Evolutionary conservation across 1,140 invertebrate species (phyloP), one percentile per base, ranked within the genome.

Genomic region (Drosophila truncata): DNA sequence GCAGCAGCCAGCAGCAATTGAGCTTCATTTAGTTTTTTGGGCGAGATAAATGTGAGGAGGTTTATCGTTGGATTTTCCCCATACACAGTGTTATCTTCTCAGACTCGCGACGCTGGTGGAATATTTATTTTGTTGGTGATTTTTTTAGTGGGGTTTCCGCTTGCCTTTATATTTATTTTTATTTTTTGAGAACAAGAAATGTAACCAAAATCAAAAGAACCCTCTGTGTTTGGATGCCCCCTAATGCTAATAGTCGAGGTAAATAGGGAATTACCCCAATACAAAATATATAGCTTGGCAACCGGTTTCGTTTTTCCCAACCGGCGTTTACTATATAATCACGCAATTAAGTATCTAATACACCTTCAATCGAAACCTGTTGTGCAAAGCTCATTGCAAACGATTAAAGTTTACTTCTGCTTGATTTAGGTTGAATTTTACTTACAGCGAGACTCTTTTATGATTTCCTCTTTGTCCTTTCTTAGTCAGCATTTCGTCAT

Each of bases 291-390:
- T 27, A n/a, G 29, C 20, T 25, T 47, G 33, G 39, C 59, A 82
- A 82, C 74, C 80, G 69, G 75, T 72, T 82, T 47, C 44, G 33
- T 65, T 64, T 78, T 82, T 82, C 63, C 63, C 69, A 7, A 44
- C 47, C 64, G 42, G 42, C 62, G 10, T 57, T 57, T 78, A 46
- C 57, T 54, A 13, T 25, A 14, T 55, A 78, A 82, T 73, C 63
- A 20, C 13, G n/a, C 41, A 77, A 58, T 78, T 47, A 20, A 44
- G 42, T 44, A 31, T 74, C 47, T 52, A 47, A 61, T 79, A 49
- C 13, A 67, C 27, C 64, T 64, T 42, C 18, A 35, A 60, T 39
- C 66, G 41, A 25, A 58, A 62, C 65, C 52, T 62, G 57, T 69
- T 55, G 66, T 20, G 9, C 27, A 23, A 35, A 55, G 20, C 52